Percentiles rank a stretch among this genome's conserved stretches.
These are phyloP conservation scores for Malurus elegans DNA, from an alignment of 2,113 vertebrate genomes.

Conservation along the genomic window DNA sequence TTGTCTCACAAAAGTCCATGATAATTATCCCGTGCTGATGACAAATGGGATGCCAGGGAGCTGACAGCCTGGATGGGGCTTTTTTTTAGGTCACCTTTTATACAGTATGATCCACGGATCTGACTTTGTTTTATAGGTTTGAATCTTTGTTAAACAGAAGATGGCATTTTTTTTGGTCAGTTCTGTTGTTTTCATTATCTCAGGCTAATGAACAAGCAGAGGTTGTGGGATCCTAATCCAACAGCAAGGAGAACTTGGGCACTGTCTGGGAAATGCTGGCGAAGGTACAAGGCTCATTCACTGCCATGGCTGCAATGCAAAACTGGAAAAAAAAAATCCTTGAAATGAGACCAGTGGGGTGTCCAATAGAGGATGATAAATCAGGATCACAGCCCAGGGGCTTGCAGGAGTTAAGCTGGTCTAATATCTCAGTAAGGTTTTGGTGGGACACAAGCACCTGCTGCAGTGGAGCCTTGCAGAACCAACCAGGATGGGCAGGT, in stretches of 20 bases:
- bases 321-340: background rate
- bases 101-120: background rate
- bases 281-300: background rate
- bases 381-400: background rate
- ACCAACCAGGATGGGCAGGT: fast-evolving
- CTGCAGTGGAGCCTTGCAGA: background rate
- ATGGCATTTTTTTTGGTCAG: background rate
- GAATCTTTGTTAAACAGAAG: background rate
- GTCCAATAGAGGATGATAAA: background rate
- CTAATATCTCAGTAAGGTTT: background rate
- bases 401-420: background rate
- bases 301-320: background rate
- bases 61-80: background rate
- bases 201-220: background rate
- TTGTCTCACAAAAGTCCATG: constrained; percentile 52
- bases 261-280: background rate
- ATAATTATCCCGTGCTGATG: constrained; percentile 56
- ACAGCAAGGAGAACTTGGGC: background rate
- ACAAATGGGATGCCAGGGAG: constrained; percentile 40
- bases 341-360: background rate
- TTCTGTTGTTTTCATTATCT: background rate
- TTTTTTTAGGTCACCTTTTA: background rate
- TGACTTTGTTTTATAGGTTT: background rate
- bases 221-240: background rate
- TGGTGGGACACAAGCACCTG: background rate